Percentiles rank a stretch among this genome's conserved stretches.
These are phyloP conservation scores for Ascaphus truei DNA, from an alignment of 2,113 vertebrate species.

Conservation along the genomic window DNA sequence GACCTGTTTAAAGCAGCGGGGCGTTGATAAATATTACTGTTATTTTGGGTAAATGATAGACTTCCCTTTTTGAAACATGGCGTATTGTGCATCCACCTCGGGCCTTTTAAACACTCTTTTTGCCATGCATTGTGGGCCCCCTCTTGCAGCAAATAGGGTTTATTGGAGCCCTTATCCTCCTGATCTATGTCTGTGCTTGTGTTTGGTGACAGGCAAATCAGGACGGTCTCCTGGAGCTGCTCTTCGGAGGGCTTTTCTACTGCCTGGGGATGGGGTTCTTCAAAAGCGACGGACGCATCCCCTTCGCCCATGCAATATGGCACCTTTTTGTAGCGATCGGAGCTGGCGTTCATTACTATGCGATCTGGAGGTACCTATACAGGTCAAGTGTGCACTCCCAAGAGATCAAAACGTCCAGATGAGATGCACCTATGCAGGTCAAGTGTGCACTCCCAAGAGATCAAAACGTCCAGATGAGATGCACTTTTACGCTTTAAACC, in stretches of 20 bases:
- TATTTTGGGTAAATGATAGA: no score
- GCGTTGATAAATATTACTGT: no score
- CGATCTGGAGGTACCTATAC: constrained; percentile 92
- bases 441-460: constrained; percentile 42
- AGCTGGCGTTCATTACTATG: constrained; percentile 84
- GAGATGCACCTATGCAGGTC: constrained; percentile 64
- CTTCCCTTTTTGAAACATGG: no score
- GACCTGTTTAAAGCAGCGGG: no score
- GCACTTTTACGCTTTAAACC: no score
- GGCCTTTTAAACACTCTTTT: no score
- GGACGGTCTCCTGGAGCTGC: constrained; percentile 81
- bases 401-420: constrained; percentile 70
- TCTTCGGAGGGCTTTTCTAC: constrained; percentile 79
- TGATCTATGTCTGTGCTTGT: neutral
- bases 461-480: constrained; percentile 67
- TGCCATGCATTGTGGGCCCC: no score
- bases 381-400: constrained; percentile 43
- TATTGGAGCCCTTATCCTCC: no score
- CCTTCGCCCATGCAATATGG: constrained; percentile 95
- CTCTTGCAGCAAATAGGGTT: no score
- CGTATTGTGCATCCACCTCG: no score
- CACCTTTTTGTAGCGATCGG: constrained; percentile 87
- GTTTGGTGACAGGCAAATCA: constrained; percentile 71
- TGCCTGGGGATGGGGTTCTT: constrained; percentile 86
- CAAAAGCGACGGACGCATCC: constrained; percentile 87